These are phyloP conservation scores for Pelecanus crispus DNA, from an alignment of 2,113 vertebrate genomes.

Conservation along the genomic window DNA sequence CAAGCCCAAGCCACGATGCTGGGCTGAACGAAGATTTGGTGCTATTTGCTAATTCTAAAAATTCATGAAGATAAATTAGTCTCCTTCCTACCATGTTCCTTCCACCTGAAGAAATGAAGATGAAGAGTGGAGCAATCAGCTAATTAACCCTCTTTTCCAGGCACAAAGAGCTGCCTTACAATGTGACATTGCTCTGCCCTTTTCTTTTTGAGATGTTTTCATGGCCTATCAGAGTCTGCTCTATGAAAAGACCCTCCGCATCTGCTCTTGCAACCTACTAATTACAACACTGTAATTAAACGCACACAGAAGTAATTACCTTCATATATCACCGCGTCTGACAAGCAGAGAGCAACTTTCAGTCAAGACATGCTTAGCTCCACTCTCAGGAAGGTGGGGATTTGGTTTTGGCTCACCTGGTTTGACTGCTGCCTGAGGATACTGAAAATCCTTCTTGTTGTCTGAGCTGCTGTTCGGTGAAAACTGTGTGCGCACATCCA, in stretches of 20 bases:
- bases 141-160: slow-evolving; percentile 55
- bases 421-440: neutral
- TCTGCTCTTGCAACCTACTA: slow-evolving; percentile 61
- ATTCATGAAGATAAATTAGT: slow-evolving; percentile 36
- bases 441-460: neutral
- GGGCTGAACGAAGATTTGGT: neutral
- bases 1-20: neutral
- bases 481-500: accelerated
- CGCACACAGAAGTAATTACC: slow-evolving; percentile 35
- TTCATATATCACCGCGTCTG: slow-evolving; percentile 46
- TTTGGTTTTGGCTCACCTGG: neutral
- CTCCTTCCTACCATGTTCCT: neutral
- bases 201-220: slow-evolving; percentile 44
- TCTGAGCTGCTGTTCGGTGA: neutral
- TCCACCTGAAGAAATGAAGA: slow-evolving; percentile 38
- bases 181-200: slow-evolving; percentile 59
- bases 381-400: neutral
- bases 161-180: slow-evolving; percentile 28
- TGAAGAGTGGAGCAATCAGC: slow-evolving; percentile 33
- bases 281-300: slow-evolving; percentile 67
- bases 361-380: neutral
- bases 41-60: slow-evolving; percentile 2
- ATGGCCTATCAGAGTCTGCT: slow-evolving; percentile 31
- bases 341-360: slow-evolving; percentile 2
- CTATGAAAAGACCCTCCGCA: slow-evolving; percentile 44